Conservation (phyloP, 2,113 vertebrate species). For the Leucoraja erinaceus region DNA sequence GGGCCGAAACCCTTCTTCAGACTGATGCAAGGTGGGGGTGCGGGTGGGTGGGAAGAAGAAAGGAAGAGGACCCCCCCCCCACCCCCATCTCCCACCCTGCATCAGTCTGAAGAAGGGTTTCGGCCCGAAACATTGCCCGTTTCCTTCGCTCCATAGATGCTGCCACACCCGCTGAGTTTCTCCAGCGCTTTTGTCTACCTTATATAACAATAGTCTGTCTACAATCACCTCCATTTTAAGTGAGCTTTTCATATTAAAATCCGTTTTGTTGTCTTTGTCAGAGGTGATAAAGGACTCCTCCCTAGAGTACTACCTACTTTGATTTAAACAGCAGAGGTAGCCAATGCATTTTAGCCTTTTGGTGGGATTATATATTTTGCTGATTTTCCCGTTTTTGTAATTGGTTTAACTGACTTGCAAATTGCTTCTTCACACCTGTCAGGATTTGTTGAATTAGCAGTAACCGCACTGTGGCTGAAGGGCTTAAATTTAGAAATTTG, state of each 20-base stretch:
- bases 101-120: too few relatives aligned
- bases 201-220: too few relatives aligned
- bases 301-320: not conserved
- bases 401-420: constrained; percentile 3
- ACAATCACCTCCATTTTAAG: not conserved
- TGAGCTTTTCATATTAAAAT: not conserved
- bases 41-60: too few relatives aligned
- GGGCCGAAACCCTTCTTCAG: too few relatives aligned
- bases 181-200: too few relatives aligned
- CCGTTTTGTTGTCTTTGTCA: not conserved
- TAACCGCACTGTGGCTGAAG: not conserved
- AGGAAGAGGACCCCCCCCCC: too few relatives aligned
- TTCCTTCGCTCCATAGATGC: too few relatives aligned
- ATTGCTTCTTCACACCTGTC: constrained; percentile 7
- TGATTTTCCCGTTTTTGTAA: not conserved
- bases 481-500: not conserved
- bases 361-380: not conserved
- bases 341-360: not conserved
- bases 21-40: too few relatives aligned
- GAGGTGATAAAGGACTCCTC: not conserved
- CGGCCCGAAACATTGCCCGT: too few relatives aligned
- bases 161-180: too few relatives aligned
- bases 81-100: too few relatives aligned
- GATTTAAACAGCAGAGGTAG: not conserved
- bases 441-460: constrained; percentile 7